phyloP scores from a whole-genome alignment of 2,797 vertebrate genomes.

The Clamator glandarius region DNA sequence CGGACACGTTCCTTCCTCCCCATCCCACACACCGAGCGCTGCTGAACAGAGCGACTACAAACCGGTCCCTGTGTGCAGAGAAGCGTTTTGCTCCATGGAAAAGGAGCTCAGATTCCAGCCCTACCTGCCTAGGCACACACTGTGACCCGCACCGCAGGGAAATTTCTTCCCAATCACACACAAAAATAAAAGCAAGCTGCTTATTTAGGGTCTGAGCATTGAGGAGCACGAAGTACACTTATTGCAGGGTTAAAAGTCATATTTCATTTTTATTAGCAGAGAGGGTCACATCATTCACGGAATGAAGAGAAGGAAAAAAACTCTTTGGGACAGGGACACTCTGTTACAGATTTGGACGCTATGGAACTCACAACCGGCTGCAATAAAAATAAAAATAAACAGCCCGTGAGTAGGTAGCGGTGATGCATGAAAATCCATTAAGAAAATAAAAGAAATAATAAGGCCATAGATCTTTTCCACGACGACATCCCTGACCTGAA shows the following conservation, averaged over 20 bases:
- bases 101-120: background rate
- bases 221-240: background rate
- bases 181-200: background rate
- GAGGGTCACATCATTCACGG: constrained; percentile 13
- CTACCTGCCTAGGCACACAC: background rate
- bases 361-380: background rate
- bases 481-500: background rate
- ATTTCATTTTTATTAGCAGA: constrained; percentile 43
- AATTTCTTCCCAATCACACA: background rate
- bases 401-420: background rate
- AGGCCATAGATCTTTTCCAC: constrained; percentile 46
- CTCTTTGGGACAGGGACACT: constrained; percentile 41
- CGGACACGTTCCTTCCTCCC: background rate
- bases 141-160: background rate
- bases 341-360: background rate
- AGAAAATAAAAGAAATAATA: constrained; percentile 63
- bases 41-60: background rate
- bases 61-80: background rate
- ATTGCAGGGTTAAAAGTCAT: background rate
- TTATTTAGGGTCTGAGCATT: background rate
- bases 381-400: constrained; percentile 53
- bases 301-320: background rate
- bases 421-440: constrained; percentile 56
- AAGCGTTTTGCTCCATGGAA: background rate
- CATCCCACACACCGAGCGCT: background rate